Base-by-base conservation (phyloP, 2,113 vertebrate species). In the Cyrtonyx montezumae region DNA sequence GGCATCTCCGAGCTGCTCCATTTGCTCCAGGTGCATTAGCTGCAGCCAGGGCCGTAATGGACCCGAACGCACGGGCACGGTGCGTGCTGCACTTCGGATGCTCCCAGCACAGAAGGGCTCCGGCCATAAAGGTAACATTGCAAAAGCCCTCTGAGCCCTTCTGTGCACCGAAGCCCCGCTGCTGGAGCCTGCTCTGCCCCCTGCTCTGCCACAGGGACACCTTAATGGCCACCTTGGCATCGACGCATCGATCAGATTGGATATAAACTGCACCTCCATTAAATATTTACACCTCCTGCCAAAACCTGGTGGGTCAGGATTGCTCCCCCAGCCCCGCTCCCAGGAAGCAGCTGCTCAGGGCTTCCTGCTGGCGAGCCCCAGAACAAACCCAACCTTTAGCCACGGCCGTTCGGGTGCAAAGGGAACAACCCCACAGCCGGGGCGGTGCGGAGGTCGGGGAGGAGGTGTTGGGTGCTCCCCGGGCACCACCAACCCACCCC, bases 261-360 rank as follows among this genome's bases (percentile, higher is more conserved):
- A 89, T 87, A 96, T 80, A 84, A 97, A 96, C 88, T 91, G 91
- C 91, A 87, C 94, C 36, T 53, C 79, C 91, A 94, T 97, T 78
- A 96, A 97, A 93, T 90, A 98, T 97, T 95, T 88, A 97, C 71
- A 25, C 69, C 95, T 75, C 46, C 92, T 6, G 62, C 94, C 88
- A 93, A 94, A 87, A 83, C 83, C 90, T 70, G 23, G 28, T 4
- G 91, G 94, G 80, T 81, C n/a, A 43, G 94, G 91, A 92, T 8
- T 25, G 90, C 71, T 68, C 61, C 76, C 80, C 65, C 74, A 8
- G 43, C 1, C 1, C 1, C 1, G 30, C 74, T 6, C 40, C 61
- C 68, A 22, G 14, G 11, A 22, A 46, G n/a, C 13, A 32, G 53
- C 23, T 2, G 9, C 51, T 1, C 2, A 46, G 83, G 59, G n/a